Percentiles rank a stretch among this genome's conserved stretches.
These are phyloP conservation scores for Martes flavigula DNA, from an alignment of 2,797 vertebrate genomes.

Conservation along the genomic window DNA sequence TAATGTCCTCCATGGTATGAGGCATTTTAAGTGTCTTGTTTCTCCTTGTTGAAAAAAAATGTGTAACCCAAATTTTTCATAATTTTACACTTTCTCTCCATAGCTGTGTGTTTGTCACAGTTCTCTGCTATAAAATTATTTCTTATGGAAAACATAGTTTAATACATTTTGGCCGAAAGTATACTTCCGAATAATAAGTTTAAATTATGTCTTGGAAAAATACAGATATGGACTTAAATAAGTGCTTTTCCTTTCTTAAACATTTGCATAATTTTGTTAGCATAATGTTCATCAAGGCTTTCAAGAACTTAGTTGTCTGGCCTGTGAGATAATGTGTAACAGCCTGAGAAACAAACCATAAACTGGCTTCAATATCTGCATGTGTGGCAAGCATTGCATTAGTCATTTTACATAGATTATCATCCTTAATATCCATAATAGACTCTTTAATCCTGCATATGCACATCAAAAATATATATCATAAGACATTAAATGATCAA, in stretches of 20 bases:
- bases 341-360: background rate
- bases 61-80: slow-evolving; percentile 71
- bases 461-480: background rate
- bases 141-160: slow-evolving; percentile 63
- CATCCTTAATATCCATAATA: background rate
- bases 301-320: background rate
- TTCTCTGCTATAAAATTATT: slow-evolving; percentile 69
- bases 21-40: slow-evolving; percentile 70
- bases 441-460: background rate
- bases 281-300: background rate
- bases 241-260: background rate
- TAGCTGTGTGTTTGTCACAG: slow-evolving; percentile 29
- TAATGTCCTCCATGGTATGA: background rate
- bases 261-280: background rate
- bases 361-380: background rate
- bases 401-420: background rate
- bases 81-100: slow-evolving; percentile 72
- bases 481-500: background rate
- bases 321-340: background rate
- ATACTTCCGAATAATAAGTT: background rate
- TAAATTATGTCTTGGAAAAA: slow-evolving; percentile 46
- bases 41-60: slow-evolving; percentile 67
- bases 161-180: slow-evolving; percentile 65
- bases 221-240: background rate
- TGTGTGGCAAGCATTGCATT: rapidly evolving